A percentile compares a stretch with the other conserved stretches of the same genome.
phyloP scores from a whole-genome alignment of 1,140 invertebrate genomes.

The Episyrphus balteatus region DNA sequence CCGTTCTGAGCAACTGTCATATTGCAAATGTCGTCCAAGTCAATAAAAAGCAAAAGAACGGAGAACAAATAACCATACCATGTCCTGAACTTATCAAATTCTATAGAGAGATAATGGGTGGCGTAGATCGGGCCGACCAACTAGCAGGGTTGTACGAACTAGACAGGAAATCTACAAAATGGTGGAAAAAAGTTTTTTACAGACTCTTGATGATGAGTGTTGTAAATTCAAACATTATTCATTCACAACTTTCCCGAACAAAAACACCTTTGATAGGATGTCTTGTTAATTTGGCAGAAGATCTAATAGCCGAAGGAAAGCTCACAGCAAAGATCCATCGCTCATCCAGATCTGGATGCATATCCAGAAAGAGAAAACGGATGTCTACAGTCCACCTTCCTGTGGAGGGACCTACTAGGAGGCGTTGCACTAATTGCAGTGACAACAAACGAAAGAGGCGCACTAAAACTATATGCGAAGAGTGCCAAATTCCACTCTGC shows the following conservation, averaged over 20 bases:
- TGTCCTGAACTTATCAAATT: slow-evolving; percentile 22
- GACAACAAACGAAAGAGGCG: neutral
- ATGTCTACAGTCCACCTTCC: neutral
- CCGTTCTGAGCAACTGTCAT: slow-evolving; percentile 15
- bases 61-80: slow-evolving; percentile 4
- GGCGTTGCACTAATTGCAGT: neutral
- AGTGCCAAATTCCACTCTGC: neutral
- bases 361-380: neutral
- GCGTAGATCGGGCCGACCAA: slow-evolving; percentile 18
- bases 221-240: slow-evolving; percentile 13
- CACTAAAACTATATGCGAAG: neutral
- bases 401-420: neutral
- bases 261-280: slow-evolving; percentile 7
- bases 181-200: too few relatives aligned
- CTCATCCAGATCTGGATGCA: neutral
- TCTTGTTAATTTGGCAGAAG: slow-evolving; percentile 11
- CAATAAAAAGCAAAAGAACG: slow-evolving; percentile 12
- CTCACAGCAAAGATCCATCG: slow-evolving; percentile 2
- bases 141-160: slow-evolving; percentile 10
- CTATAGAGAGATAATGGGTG: slow-evolving; percentile 21
- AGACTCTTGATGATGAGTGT: too few relatives aligned
- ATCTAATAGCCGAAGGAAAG: slow-evolving; percentile 8
- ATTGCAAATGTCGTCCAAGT: slow-evolving; percentile 5
- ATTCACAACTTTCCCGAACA: slow-evolving; percentile 6
- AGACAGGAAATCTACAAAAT: too few relatives aligned